These are phyloP conservation scores for Zaprionus ghesquierei DNA, from an alignment of 1,140 invertebrate genomes.

Conservation along the genomic window DNA sequence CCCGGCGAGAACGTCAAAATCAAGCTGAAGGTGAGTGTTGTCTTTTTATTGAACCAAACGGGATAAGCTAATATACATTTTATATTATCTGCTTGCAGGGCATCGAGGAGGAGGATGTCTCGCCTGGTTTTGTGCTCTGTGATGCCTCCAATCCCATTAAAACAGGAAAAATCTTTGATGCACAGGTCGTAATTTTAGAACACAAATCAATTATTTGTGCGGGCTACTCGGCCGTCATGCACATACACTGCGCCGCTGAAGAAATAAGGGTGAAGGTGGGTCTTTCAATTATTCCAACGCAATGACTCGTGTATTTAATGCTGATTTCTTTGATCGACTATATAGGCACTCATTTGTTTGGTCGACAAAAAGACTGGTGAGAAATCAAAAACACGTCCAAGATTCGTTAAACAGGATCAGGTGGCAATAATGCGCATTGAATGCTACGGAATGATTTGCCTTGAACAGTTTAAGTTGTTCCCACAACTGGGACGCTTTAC, in stretches of 20 bases:
- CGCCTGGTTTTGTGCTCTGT: slow-evolving; percentile 98
- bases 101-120: slow-evolving; percentile 99
- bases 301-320: neutral
- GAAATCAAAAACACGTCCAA: slow-evolving; percentile 96
- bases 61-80: too few species aligned
- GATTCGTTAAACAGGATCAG: slow-evolving; percentile 99
- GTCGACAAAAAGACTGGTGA: slow-evolving; percentile 99
- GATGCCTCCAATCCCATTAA: slow-evolving; percentile 96
- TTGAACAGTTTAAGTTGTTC: slow-evolving; percentile 99
- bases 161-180: slow-evolving; percentile 97
- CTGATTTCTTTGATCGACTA: neutral
- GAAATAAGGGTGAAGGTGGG: slow-evolving; percentile 97
- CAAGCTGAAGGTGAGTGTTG: slow-evolving; percentile 91
- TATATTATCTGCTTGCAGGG: slow-evolving; percentile 85
- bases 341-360: slow-evolving; percentile 95
- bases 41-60: too few species aligned
- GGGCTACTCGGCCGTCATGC: slow-evolving; percentile 99
- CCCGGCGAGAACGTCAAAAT: slow-evolving; percentile 99
- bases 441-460: slow-evolving; percentile 97
- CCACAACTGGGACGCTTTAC: slow-evolving; percentile 99
- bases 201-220: slow-evolving; percentile 99
- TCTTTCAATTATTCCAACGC: neutral
- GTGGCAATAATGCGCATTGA: slow-evolving; percentile 99
- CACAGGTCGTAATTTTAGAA: slow-evolving; percentile 99
- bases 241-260: slow-evolving; percentile 99